phyloP scores from a whole-genome alignment of 1,140 invertebrate genomes.

The Cydia splendana region DNA sequence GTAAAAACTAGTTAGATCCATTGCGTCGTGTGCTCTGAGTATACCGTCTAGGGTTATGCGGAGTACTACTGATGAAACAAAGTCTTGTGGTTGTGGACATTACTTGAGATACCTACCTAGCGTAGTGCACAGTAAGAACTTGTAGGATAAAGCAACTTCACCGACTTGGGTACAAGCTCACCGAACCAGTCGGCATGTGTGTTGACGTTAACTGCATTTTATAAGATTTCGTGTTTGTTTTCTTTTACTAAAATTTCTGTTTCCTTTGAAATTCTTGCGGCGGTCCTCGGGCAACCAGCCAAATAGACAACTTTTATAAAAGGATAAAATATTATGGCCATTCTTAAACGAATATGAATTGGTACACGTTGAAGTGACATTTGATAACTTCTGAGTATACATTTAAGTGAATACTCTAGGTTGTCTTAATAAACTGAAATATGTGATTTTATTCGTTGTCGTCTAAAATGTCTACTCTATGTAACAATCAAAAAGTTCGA shows the following conservation, averaged over 20 bases:
- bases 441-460: not conserved
- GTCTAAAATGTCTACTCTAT: not conserved
- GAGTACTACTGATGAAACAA: conserved; percentile 13
- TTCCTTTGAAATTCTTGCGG: conserved; percentile 62
- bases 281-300: conserved; percentile 64
- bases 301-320: conserved; percentile 69
- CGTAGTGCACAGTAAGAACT: conserved; percentile 45
- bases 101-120: conserved; percentile 50
- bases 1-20: not conserved
- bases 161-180: conserved; percentile 51
- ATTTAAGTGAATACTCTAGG: not conserved
- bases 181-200: conserved; percentile 57
- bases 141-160: conserved; percentile 61
- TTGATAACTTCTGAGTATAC: conserved; percentile 35
- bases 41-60: not conserved
- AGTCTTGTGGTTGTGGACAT: conserved; percentile 44
- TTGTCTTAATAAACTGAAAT: not conserved
- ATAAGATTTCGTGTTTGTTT: conserved; percentile 73
- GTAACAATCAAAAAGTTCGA: too few species aligned
- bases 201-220: conserved; percentile 73
- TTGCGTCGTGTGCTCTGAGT: not conserved
- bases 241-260: conserved; percentile 62
- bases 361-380: conserved; percentile 37
- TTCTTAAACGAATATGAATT: conserved; percentile 60
- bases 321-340: conserved; percentile 58